A percentile compares a stretch with the other conserved stretches of the same genome.
Evolutionary conservation across 2,113 vertebrate species (phyloP).

Genomic region (Carlito syrichta): DNA sequence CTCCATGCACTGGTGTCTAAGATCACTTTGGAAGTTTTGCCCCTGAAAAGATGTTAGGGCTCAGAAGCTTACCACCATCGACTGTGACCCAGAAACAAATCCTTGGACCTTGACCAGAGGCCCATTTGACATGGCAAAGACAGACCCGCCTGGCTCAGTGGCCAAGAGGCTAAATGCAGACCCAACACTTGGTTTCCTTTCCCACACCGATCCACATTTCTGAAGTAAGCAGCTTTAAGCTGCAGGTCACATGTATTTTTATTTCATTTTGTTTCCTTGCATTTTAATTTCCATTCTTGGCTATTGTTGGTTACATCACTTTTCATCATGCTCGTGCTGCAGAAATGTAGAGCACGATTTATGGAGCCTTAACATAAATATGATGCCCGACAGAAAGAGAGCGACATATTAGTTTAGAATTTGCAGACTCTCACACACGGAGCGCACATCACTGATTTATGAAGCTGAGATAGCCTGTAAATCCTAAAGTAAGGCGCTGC

Average conservation of each 20-base stretch:
- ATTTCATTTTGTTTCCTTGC: conserved; percentile 58
- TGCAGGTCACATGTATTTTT: neutral
- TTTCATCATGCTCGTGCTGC: conserved; percentile 5
- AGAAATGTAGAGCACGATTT: conserved; percentile 41
- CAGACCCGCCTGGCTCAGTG: neutral
- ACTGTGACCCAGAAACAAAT: neutral
- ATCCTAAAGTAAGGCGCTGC: neutral
- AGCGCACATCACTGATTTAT: conserved; percentile 9
- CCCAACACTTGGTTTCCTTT: neutral
- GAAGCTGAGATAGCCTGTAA: conserved; percentile 23
- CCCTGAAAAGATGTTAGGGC: neutral
- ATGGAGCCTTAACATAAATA: conserved; percentile 62
- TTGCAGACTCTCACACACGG: conserved; percentile 50
- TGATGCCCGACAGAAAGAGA: conserved; percentile 69
- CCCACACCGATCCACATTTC: neutral
- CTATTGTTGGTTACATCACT: conserved; percentile 47
- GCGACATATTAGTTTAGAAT: conserved; percentile 66
- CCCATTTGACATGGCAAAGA: neutral
- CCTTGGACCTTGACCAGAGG: neutral
- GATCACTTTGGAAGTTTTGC: neutral
- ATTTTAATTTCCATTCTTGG: conserved; percentile 51
- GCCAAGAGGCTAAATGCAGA: neutral
- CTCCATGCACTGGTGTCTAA: neutral
- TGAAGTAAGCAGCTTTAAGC: neutral
- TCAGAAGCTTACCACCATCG: neutral